Base-by-base conservation (phyloP, 2,888 invertebrate genomes). In the Metellina segmentata region DNA sequence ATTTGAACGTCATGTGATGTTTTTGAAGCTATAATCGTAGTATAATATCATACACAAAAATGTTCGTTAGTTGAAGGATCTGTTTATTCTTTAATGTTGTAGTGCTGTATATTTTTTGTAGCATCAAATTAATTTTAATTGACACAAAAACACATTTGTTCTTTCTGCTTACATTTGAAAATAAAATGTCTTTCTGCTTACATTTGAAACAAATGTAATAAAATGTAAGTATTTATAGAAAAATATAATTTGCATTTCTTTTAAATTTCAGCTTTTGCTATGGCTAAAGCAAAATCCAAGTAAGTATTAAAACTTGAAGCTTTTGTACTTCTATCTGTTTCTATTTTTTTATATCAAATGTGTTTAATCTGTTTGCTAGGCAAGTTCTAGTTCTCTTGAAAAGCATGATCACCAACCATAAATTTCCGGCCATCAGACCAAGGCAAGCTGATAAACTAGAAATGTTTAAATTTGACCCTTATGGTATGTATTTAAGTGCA, bases 391-490 rank as follows among this genome's bases (percentile, higher is more conserved):
- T 92, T 69, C 19, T 85, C 13, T 61, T 92, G 49, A 88, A 92
- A 51, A 92, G 92, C 34, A n/a, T 85, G 11, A 34, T 92, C 8
- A 72, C 85, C 9, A 70, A 48, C 5, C 92, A 92, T 52, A 85
- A 70, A 48, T 92, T 85, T 69, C 75, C 81, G 72, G 89, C 92
- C n/a, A 52, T 81, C 8, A 71, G 92, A 7, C 48, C 71, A 8
- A 85, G 85, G 20, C 75, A 81, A 53, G 85, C 75, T 6, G 92
- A 92, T 6, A 89, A 85, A 79, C 11, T 92, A 49, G 92, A 92
- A 81, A 16, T 89, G n/a, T 13, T 92, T 7, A 85, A 85, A 70
- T 92, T 77, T 92, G 92, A 92, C 85, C 92, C 92, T 48, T 85
- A 49, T 85, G 77, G 92, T 92, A 89, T 48, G 74, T 34, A 72